Conservation (phyloP, 2,888 invertebrate species). For the Glaucopsyche alexis region DNA sequence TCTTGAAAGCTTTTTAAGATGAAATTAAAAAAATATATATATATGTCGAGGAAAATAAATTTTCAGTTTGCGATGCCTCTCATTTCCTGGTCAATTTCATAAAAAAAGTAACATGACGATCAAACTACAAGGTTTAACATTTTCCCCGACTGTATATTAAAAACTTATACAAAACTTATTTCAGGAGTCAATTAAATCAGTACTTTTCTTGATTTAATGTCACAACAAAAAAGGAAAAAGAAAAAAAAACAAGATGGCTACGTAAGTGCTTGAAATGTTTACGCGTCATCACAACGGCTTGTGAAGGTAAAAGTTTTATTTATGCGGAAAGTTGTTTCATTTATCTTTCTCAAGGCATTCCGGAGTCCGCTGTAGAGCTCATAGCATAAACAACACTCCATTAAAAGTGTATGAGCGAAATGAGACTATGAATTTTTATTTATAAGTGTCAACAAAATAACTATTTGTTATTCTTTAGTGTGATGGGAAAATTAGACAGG, state of each 20-base stretch:
- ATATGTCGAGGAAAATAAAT: too few species aligned
- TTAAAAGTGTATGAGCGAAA: slow-evolving; percentile 32
- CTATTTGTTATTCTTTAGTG: neutral
- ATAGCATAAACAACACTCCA: slow-evolving; percentile 32
- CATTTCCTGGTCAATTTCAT: neutral
- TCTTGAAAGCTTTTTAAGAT: too few species aligned
- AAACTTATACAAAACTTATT: neutral
- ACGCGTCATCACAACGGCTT: slow-evolving; percentile 57
- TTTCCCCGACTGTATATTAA: neutral
- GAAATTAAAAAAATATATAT: too few species aligned
- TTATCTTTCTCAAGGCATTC: slow-evolving; percentile 61
- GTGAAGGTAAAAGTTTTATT: slow-evolving; percentile 65
- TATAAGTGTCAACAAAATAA: neutral
- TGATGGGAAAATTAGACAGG: neutral
- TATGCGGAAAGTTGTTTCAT: slow-evolving; percentile 74
- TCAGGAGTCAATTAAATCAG: neutral
- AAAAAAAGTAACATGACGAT: neutral
- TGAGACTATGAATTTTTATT: slow-evolving; percentile 30
- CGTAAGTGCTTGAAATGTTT: slow-evolving; percentile 54
- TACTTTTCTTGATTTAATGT: neutral
- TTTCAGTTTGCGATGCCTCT: too few species aligned
- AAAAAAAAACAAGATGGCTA: slow-evolving; percentile 48
- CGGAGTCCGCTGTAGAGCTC: slow-evolving; percentile 34
- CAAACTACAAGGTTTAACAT: neutral
- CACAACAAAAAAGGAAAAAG: slow-evolving; percentile 38